Evolutionary conservation across 2,888 invertebrate species (phyloP), one percentile per base, ranked within the genome.

Genomic region (Lissonota sp.): DNA sequence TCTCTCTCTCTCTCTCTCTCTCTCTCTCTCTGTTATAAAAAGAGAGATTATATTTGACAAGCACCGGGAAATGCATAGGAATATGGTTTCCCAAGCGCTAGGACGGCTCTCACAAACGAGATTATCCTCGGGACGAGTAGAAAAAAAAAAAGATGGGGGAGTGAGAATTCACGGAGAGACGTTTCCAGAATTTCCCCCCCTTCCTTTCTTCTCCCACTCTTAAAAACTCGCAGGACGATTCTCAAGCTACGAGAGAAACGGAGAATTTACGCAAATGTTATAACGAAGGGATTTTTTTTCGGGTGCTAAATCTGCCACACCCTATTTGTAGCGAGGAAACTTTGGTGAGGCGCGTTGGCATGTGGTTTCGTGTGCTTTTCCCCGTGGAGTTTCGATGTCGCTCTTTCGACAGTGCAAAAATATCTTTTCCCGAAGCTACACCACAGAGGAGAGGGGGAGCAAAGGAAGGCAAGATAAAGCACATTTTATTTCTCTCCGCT

Each of bases 291-390:
- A 53, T 26, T 2, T 14, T 80, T 71, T 81, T 84, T 80, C 81
- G 83, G 76, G 64, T 75, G 69, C 82, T 72, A 79, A 79, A 79
- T 84, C 80, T 83, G 84, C 84, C 84, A 85, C 84, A 85, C 84
- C 84, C 84, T 84, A 83, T 82, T 84, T 71, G 80, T 77, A 67
- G 69, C 78, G 80, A 66, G 73, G 73, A 79, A 70, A 57, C 49
- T 71, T 62, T 53, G 44, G 44, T 14, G 63, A 72, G 72, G 51
- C 70, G 60, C 55, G 49, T 46, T 44, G 16, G 44, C 26, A 10
- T 39, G 51, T 55, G 49, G 26, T 66, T 46, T 57, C 49, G 46
- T 14, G 40, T 40, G 49, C 42, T 42, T 66, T n/a, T 44, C 42
- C 49, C 67, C 55, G 44, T 37, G 76, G 40, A 67, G 70, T 26